Conservation (phyloP, 2,113 vertebrate genomes). For the Oreotrochilus melanogaster region DNA sequence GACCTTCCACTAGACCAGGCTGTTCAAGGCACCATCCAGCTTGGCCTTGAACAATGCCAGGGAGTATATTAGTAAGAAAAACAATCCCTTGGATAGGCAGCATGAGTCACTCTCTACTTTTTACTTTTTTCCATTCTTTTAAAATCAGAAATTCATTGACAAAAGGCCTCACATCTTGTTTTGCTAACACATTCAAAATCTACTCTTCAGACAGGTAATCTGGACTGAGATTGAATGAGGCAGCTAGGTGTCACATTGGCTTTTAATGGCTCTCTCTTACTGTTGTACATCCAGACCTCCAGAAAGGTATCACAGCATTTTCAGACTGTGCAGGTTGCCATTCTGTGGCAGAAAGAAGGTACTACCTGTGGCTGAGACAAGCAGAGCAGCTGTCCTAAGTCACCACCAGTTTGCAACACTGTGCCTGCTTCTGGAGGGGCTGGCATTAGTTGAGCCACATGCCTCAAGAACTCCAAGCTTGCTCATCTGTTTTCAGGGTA, state of each 20-base stretch:
- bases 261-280: background rate
- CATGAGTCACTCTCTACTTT: background rate
- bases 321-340: accelerated
- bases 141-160: background rate
- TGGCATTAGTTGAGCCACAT: background rate
- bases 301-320: background rate
- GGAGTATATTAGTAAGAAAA: background rate
- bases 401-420: accelerated
- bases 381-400: background rate
- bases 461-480: background rate
- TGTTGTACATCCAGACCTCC: background rate
- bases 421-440: background rate
- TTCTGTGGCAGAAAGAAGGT: background rate
- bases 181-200: background rate
- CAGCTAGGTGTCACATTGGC: background rate
- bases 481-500: background rate
- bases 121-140: background rate
- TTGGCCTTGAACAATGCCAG: too few relatives aligned
- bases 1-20: too few relatives aligned
- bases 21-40: too few relatives aligned
- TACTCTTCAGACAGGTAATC: background rate
- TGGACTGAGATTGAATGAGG: background rate
- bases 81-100: background rate
- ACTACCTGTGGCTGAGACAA: background rate
- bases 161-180: background rate